Conservation (phyloP, 53 echinoderm and acorn worm species). For the Apostichopus leukothele region DNA sequence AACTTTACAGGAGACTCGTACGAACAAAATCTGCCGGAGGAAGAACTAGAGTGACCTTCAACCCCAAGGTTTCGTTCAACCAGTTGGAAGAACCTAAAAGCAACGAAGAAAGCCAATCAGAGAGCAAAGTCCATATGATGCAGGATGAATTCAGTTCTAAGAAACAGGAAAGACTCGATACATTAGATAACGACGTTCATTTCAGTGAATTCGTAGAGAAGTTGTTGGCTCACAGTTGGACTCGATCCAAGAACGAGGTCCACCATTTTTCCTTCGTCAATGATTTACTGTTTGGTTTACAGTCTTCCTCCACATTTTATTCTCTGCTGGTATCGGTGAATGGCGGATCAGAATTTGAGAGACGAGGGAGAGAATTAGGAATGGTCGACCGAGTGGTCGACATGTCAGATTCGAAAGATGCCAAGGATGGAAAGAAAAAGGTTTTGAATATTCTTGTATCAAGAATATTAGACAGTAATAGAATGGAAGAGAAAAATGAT, state of each 20-base stretch:
- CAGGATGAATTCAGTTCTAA: background rate
- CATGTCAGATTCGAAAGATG: background rate
- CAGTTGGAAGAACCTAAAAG: background rate
- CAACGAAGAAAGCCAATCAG: background rate
- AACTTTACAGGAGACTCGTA: conserved; percentile 17
- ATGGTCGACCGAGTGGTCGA: background rate
- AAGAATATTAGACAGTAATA: conserved; percentile 9
- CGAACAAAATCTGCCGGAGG: conserved; percentile 7
- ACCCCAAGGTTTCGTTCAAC: background rate
- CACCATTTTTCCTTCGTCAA: conserved; percentile 3
- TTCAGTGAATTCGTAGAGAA: conserved; percentile 2
- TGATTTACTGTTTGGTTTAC: conserved; percentile 21
- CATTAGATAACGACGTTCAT: background rate
- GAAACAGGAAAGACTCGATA: background rate
- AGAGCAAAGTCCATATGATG: background rate
- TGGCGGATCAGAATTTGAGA: background rate
- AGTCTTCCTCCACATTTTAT: background rate
- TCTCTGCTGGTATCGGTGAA: background rate
- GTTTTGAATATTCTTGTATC: conserved; percentile 23
- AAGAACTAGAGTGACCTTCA: conserved; percentile 10
- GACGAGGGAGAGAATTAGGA: background rate
- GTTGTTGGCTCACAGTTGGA: conserved; percentile 14
- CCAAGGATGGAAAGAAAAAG: background rate
- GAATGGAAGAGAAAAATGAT: background rate
- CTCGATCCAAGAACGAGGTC: background rate